Evolutionary conservation across 2,113 vertebrate genomes (phyloP).

Genomic region (Herpetotheres cachinnans): DNA sequence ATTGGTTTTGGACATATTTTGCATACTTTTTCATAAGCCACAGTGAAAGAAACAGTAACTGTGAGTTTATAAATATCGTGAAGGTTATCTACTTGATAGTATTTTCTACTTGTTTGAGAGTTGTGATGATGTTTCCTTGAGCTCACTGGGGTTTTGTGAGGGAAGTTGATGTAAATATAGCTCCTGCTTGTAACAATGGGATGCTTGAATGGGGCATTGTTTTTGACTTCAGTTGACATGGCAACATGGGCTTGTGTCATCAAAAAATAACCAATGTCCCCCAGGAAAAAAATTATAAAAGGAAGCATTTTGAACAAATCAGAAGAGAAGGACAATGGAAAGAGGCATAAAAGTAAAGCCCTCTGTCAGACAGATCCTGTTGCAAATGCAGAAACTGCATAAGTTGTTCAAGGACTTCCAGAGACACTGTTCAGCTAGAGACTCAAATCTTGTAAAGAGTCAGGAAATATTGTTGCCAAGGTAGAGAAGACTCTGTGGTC

Average conservation of each 20-base stretch:
- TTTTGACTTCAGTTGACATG: background rate
- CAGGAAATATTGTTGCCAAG: background rate
- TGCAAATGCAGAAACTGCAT: background rate
- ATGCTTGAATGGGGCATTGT: background rate
- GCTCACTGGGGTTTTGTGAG: background rate
- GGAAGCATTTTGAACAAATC: background rate
- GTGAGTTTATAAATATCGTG: background rate
- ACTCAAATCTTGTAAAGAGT: background rate
- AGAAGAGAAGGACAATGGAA: background rate
- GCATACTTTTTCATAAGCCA: background rate
- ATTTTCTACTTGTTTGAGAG: background rate
- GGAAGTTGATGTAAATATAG: background rate
- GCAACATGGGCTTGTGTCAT: background rate
- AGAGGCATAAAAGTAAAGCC: background rate
- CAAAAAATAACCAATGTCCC: background rate
- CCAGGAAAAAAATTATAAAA: accelerated
- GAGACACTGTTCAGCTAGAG: background rate
- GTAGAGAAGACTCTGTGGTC: background rate
- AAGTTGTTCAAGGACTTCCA: background rate
- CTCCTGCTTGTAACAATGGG: background rate
- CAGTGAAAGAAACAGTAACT: background rate
- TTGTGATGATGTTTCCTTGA: background rate
- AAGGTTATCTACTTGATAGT: background rate
- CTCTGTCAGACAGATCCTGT: background rate
- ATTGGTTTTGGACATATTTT: background rate